Evolutionary conservation across 2,888 invertebrate genomes (phyloP).

Genomic region (Lutraria lutraria): DNA sequence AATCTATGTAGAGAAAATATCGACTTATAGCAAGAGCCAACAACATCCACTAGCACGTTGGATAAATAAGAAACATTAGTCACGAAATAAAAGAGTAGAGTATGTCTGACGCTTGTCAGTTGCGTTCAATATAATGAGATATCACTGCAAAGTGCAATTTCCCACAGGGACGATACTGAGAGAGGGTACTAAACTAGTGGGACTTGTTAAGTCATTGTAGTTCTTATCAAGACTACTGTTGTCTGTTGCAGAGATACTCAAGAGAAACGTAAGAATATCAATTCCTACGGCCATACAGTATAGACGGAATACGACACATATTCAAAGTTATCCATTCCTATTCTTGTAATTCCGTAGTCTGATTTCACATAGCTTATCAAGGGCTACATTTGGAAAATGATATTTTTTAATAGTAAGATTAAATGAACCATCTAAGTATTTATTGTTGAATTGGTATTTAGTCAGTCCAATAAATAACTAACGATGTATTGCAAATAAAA

Average conservation of each 20-base stretch:
- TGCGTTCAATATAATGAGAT: conserved; percentile 2
- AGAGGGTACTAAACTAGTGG: background rate
- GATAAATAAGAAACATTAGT: background rate
- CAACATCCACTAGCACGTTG: background rate
- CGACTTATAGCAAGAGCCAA: background rate
- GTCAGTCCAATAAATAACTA: too few relatives aligned
- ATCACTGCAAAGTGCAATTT: conserved; percentile 15
- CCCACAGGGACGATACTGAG: background rate
- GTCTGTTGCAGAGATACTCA: background rate
- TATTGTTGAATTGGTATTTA: too few relatives aligned
- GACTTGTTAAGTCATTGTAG: background rate
- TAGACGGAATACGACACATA: background rate
- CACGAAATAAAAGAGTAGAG: background rate
- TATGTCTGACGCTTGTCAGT: conserved; percentile 12
- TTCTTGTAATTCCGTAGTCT: too few relatives aligned
- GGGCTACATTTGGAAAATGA: too few relatives aligned
- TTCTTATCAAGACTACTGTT: background rate
- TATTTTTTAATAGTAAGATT: too few relatives aligned
- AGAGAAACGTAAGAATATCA: background rate
- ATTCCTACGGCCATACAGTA: background rate
- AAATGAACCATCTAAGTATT: too few relatives aligned
- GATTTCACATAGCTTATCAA: too few relatives aligned
- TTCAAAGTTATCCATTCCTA: too few relatives aligned
- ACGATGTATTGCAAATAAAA: too few relatives aligned
- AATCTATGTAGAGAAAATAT: background rate